Percentiles rank a stretch among this genome's conserved stretches.
Conservation (phyloP, 2,113 vertebrate species). For the Calcarius ornatus region DNA sequence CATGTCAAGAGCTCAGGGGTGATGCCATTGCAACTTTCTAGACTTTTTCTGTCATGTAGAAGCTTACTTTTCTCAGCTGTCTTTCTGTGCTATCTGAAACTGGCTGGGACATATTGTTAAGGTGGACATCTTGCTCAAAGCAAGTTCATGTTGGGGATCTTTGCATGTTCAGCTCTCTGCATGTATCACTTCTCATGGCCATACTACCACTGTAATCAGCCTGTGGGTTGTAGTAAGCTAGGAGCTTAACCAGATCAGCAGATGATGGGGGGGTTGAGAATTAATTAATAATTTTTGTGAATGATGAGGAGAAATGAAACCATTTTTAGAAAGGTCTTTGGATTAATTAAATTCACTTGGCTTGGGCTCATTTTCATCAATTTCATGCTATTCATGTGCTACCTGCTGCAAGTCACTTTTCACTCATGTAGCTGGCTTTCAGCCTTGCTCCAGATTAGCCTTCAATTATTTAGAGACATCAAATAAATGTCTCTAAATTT, state of each 20-base stretch:
- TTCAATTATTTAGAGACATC: background rate
- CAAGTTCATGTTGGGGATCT: accelerated
- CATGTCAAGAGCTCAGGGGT: background rate
- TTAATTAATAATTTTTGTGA: background rate
- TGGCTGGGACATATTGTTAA: background rate
- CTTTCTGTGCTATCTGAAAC: background rate
- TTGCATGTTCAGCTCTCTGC: background rate
- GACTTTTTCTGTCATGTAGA: background rate
- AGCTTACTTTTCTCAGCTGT: background rate
- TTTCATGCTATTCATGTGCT: background rate
- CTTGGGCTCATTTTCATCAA: background rate
- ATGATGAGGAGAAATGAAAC: background rate
- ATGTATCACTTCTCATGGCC: background rate
- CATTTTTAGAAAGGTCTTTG: background rate
- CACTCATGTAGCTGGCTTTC: background rate
- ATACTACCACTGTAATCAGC: background rate
- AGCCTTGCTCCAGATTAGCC: background rate
- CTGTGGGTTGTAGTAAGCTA: background rate
- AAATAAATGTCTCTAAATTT: too few species aligned
- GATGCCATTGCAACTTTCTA: background rate
- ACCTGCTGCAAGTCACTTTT: background rate
- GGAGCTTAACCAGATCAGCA: background rate
- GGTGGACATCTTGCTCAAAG: background rate
- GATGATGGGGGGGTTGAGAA: accelerated
- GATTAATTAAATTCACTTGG: background rate